Base-by-base conservation (phyloP, 2,113 vertebrate species). In the Bettongia penicillata region DNA sequence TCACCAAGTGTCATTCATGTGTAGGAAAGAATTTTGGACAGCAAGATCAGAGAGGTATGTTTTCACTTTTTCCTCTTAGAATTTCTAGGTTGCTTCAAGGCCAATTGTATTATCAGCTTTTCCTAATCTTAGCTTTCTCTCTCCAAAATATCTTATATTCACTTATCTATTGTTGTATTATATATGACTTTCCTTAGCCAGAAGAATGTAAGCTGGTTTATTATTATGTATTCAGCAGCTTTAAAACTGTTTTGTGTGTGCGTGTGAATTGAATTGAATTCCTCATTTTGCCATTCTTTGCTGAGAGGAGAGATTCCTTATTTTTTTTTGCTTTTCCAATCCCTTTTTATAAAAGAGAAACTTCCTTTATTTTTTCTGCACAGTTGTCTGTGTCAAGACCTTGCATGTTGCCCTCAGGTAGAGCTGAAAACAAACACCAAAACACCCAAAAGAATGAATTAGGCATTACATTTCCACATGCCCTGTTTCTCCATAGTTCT, bases 311-410 rank as follows among this genome's bases (percentile, higher is more conserved):
- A 91, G 0, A 24, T 77, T 96, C 55, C 16, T 53, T 48, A 1
- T 93, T 48, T 94, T 48, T 94, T 52, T 51, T 12, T 90, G 51
- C 28, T 61, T 91, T 9, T 49, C 89, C 12, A 68, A 4, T 61
- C 10, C 53, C 43, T 92, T 26, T 93, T 96, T 89, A 89, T 61
- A 0, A 52, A 90, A 94, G 43, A 77, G 37, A 95, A 92, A 89
- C 1, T 28, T 89, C 3, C 53, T 57, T 53, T 84, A 11, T 51
- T 9, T 90, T 9, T 90, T 90, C 51, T 10, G 28, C 31, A 90
- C 9, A 68, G 25, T 90, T 92, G 7, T 48, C 8, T 91, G 93
- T 89, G 51, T 28, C 43, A 91, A 68, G 25, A 10, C 93, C 89
- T 22, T 94, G 37, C 89, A 51, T n/a, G 31, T 43, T 84, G n/a